Base-by-base conservation (phyloP, 2,113 vertebrate species). In the Brienomyrus longianalis region DNA sequence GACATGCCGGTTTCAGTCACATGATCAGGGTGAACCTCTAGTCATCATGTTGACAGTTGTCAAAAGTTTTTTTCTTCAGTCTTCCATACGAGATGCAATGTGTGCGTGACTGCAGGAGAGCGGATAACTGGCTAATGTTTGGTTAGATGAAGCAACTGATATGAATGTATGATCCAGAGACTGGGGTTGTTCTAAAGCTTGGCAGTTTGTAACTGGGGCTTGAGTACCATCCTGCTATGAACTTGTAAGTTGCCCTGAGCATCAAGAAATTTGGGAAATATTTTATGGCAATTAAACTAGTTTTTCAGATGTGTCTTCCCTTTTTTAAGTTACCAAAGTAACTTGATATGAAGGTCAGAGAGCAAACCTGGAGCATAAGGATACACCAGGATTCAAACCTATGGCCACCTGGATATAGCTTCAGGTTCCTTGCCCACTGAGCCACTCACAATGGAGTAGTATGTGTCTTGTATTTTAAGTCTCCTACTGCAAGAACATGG, bases 221-320 rank as follows among this genome's bases (percentile, higher is more conserved):
- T 90, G 1, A 77, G 35, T 19, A 43, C 35, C 13, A 43, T 77
- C 74, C 43, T 77, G 31, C 74, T 77, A 17, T 77, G 35, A 77
- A 43, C 35, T 19, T 35, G 74, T 94, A 92, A 89, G 56, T 45
- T 52, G 59, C 70, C 90, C 91, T 91, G 13, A 91, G 21, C 43
- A 89, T 89, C 90, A 51, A 88, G 88, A 88, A 50, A 90, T 88
- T 50, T 31, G 15, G 91, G 92, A 89, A 93, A 92, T 94, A 95
- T 95, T 96, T 96, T 96, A 94, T 95, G 94, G 93, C 96, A 97
- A 97, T 97, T 97, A 95, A 98, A 96, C 92, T 94, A 95, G 93
- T 94, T 95, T 97, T 95, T 89, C 94, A 95, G 93, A 94, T 96
- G 94, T 77, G 17, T n/a, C 21, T 43, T 19, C 23, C 2, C 54